Percentiles rank a stretch among this genome's conserved stretches.
phyloP scores from a whole-genome alignment of 37 sponge, comb jelly and placozoan genomes.

The Eunapius fragilis region DNA sequence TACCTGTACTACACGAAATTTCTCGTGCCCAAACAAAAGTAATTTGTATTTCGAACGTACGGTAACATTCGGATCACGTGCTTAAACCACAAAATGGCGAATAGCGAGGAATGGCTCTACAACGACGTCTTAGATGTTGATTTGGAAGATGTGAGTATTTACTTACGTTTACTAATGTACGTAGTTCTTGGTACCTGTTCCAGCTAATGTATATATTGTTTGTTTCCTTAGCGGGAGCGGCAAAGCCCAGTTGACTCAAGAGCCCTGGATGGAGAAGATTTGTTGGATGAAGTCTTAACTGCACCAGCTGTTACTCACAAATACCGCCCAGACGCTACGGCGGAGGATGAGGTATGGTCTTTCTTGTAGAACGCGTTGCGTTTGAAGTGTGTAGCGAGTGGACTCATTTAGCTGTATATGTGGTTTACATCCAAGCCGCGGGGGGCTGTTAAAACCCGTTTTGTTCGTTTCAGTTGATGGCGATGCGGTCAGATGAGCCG shows the following conservation, averaged over 20 bases:
- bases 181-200: too few relatives aligned
- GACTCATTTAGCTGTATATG: too few relatives aligned
- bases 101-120: constrained; percentile 75
- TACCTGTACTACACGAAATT: neutral
- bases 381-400: too few relatives aligned
- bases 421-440: too few relatives aligned
- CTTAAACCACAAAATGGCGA: constrained; percentile 43
- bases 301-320: constrained; percentile 33
- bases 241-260: constrained; percentile 26
- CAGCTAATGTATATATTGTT: too few relatives aligned
- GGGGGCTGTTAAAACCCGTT: too few relatives aligned
- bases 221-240: constrained; percentile 20
- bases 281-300: constrained; percentile 75
- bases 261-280: constrained; percentile 48
- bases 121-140: constrained; percentile 70
- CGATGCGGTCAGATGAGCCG: too few relatives aligned
- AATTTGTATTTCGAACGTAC: too few relatives aligned
- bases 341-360: too few relatives aligned
- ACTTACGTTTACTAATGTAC: neutral
- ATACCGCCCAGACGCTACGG: too few relatives aligned
- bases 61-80: neutral
- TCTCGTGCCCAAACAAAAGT: neutral
- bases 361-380: too few relatives aligned
- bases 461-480: too few relatives aligned
- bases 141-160: constrained; percentile 34